Base-by-base conservation (phyloP, 1,140 invertebrate species). In the Dendroctonus valens region DNA sequence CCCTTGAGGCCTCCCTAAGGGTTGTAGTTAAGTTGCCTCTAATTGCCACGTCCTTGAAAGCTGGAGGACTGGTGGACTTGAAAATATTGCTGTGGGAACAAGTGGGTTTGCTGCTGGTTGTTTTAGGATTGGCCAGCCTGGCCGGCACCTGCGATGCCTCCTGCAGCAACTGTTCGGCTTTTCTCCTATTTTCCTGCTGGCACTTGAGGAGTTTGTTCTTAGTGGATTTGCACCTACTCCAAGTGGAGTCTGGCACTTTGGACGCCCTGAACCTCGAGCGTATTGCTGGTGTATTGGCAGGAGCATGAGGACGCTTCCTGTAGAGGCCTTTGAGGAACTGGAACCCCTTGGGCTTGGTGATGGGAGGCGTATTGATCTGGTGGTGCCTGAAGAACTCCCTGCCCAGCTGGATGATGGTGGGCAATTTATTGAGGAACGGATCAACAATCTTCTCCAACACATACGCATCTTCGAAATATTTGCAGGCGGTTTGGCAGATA, bases 11-110 rank as follows among this genome's bases (percentile, higher is more conserved):
- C 51, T 81, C 75, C 68, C 82, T 75, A 72, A 82, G 79, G n/a
- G 83, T 66, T 4, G 79, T 79, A 38, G 81, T 74, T 52, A 76
- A 70, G 12, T 77, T 85, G 62, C 78, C 77, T 77, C 81, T 83
- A 7, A 83, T 72, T 12, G 72, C 61, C 12, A 77, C 75, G 11
- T 68, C 59, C 60, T 71, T 73, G 15, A 70, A 70, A 42, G 54
- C 70, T 41, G 73, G 72, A 42, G 65, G 41, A 52, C 69, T 68
- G 67, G 64, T 74, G 73, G 5, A 63, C 59, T 59, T 72, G 49
- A 69, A 67, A 48, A 40, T 11, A 41, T 39, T 8, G 52, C 11
- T 44, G n/a, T 46, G n/a, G 6, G n/a, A 44, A 48, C 65, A 42
- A 48, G 8, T 54, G 49, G 52, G 26, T 69, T 69, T n/a, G 77